Base-by-base conservation (phyloP, 2,888 invertebrate species). In the Conistra vaccinii region DNA sequence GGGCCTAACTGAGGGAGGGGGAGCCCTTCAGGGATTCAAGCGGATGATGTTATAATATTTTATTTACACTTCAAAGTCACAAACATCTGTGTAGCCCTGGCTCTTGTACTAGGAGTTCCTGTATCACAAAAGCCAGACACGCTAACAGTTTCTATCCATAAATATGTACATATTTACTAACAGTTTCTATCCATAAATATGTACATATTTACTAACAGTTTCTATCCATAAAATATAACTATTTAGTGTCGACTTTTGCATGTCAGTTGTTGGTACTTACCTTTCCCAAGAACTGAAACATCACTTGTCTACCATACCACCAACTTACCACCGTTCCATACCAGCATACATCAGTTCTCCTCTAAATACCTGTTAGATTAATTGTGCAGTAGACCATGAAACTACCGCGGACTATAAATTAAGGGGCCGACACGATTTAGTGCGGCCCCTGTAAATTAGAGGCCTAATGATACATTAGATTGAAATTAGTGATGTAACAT, bases 381-480 rank as follows among this genome's bases (percentile, higher is more conserved):
- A 87, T 87, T 75, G 72, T 76, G 60, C 66, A 72, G 58, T 73
- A 73, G 80, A 76, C 76, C 87, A 79, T 78, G 85, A 78, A 83
- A 87, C 81, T 77, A 76, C 75, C 67, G 62, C 75, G 60, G 55
- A 53, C 87, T 68, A 87, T 89, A 89, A 89, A 89, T 89, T 89
- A 88, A 85, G 86, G 85, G 83, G 80, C 76, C 78, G 78, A 73
- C 85, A 80, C 80, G 76, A 86, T 87, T 88, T 85, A 86, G 83
- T 81, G 73, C 82, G n/a, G 81, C 60, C 75, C 67, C 73, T 75
- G 75, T 84, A 85, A 88, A 88, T 87, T 88, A 88, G 83, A 85
- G 73, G 60, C 70, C 73, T 87, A 87, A 90, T 88, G 86, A 85
- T 85, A 84, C 85, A 87, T 85, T 85, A 85, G 81, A 81, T 83